Evolutionary conservation across 2,888 invertebrate genomes (phyloP).

Genomic region (Oxyteleia sp.): DNA sequence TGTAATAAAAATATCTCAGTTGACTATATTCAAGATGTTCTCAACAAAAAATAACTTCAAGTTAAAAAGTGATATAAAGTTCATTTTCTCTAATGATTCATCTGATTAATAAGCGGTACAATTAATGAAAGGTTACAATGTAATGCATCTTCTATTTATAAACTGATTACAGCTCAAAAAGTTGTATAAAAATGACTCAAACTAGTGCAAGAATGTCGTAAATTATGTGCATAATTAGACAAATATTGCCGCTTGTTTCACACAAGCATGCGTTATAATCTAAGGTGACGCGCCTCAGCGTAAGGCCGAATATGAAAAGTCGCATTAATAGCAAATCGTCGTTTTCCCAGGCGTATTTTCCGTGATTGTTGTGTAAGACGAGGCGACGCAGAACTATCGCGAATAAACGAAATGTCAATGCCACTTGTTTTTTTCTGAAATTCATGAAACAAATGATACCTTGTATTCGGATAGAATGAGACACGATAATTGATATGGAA

Average conservation of each 20-base stretch:
- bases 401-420: slow-evolving; percentile 23
- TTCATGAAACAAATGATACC: slow-evolving; percentile 17
- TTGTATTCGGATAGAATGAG: slow-evolving; percentile 1
- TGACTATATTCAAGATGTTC: too few relatives aligned
- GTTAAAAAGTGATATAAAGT: not conserved
- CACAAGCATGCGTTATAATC: slow-evolving; percentile 20
- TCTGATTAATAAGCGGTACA: not conserved
- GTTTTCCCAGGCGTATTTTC: slow-evolving; percentile 31
- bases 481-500: slow-evolving; percentile 17
- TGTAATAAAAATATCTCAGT: too few relatives aligned
- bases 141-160: slow-evolving; percentile 49
- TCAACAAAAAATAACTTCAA: not conserved
- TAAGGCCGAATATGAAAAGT: slow-evolving; percentile 54
- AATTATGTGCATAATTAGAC: slow-evolving; percentile 56
- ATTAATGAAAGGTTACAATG: not conserved
- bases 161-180: slow-evolving; percentile 34
- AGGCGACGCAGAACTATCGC: not conserved
- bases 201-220: slow-evolving; percentile 58
- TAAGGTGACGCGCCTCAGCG: slow-evolving; percentile 27
- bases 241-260: slow-evolving; percentile 26
- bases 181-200: slow-evolving; percentile 49
- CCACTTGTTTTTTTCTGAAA: slow-evolving; percentile 8
- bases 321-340: slow-evolving; percentile 3
- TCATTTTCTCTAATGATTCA: slow-evolving; percentile 7
- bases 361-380: slow-evolving; percentile 11